Conservation (phyloP, 2,113 vertebrate species). For the Enhydra lutris region DNA sequence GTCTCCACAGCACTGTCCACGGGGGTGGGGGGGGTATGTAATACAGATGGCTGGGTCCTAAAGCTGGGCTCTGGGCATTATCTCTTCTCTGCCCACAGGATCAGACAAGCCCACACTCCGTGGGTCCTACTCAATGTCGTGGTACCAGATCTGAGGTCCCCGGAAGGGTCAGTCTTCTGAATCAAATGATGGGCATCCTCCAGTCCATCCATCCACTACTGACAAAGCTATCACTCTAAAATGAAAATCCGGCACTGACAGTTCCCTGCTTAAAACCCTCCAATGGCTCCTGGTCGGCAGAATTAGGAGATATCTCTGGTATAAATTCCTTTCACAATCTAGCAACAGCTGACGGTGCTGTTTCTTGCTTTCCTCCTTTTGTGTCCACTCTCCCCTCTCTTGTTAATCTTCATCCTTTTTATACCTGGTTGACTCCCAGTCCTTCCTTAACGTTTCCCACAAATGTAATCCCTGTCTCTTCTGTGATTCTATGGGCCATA, state of each 20-base stretch:
- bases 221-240: constrained; percentile 20
- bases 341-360: not conserved
- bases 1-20: not conserved
- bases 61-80: not conserved
- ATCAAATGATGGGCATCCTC: not conserved
- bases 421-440: not conserved
- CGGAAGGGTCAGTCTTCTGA: not conserved
- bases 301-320: not conserved
- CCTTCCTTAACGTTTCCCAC: not conserved
- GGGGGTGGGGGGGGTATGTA: no score
- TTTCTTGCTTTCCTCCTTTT: not conserved
- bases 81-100: not conserved
- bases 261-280: constrained; percentile 28
- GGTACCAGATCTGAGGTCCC: not conserved
- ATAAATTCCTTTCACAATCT: not conserved
- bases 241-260: constrained; percentile 43
- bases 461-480: not conserved
- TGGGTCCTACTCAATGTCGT: not conserved
- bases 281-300: constrained; percentile 14
- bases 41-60: not conserved
- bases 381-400: not conserved
- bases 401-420: not conserved
- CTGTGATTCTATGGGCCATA: not conserved
- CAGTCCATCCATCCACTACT: not conserved
- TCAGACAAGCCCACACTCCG: constrained; percentile 34